Evolutionary conservation across 2,113 vertebrate genomes (phyloP).

Genomic region (Puffinus mauretanicus): DNA sequence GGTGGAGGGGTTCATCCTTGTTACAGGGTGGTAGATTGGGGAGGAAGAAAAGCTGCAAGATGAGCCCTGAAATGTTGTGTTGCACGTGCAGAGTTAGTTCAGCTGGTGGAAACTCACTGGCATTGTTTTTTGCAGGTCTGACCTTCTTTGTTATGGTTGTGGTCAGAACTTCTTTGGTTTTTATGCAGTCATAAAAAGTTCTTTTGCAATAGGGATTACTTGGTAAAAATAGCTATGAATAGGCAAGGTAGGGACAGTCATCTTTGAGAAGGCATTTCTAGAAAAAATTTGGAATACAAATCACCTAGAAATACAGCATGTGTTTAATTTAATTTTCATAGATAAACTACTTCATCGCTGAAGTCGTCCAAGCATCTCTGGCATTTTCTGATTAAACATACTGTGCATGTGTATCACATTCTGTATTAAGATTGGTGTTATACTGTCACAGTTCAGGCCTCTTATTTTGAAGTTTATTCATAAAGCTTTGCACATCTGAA

Average conservation of each 20-base stretch:
- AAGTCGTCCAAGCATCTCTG: neutral
- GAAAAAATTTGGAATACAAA: neutral
- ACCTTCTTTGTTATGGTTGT: neutral
- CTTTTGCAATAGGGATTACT: neutral
- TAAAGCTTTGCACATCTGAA: neutral
- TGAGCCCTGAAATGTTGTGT: neutral
- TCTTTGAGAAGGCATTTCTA: neutral
- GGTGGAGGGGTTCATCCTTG: neutral
- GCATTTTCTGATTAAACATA: constrained; percentile 47
- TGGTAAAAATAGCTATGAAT: neutral
- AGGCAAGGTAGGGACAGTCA: neutral
- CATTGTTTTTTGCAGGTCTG: neutral
- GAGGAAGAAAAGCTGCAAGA: neutral
- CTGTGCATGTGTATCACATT: neutral
- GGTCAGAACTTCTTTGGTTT: neutral
- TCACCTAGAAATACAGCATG: neutral
- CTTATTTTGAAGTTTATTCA: neutral
- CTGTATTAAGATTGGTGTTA: constrained; percentile 1
- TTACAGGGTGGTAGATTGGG: neutral
- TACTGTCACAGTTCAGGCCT: neutral
- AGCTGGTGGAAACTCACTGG: neutral
- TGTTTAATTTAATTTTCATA: constrained; percentile 11
- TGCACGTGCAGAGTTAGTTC: neutral
- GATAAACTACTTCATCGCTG: neutral
- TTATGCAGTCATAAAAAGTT: neutral